Percentiles rank a stretch among this genome's conserved stretches.
These are phyloP conservation scores for Eupithecia pulchellata DNA, from an alignment of 2,888 invertebrate species.

Conservation along the genomic window DNA sequence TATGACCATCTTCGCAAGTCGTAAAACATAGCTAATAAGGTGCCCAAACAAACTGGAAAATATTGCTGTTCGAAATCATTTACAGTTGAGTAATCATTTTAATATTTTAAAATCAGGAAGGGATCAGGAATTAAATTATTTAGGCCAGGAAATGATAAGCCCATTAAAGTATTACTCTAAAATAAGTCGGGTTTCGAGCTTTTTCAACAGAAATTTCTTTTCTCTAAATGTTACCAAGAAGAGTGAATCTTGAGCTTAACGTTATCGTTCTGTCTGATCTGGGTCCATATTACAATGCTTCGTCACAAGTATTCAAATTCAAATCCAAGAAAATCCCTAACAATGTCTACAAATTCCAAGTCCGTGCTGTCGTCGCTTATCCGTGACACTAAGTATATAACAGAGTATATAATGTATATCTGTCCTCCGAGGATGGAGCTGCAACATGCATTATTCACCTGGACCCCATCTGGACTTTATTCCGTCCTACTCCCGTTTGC, in stretches of 20 bases:
- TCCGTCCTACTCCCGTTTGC: slow-evolving; percentile 41
- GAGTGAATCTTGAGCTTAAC: background rate
- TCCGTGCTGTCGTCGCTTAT: slow-evolving; percentile 37
- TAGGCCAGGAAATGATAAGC: too few relatives aligned
- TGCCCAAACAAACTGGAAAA: too few relatives aligned
- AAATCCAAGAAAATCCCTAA: slow-evolving; percentile 28
- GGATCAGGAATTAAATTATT: too few relatives aligned
- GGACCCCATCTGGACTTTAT: slow-evolving; percentile 38
- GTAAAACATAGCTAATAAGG: too few relatives aligned
- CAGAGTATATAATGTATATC: slow-evolving; percentile 43
- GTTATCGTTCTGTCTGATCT: background rate
- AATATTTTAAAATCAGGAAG: too few relatives aligned
- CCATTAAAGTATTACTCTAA: too few relatives aligned
- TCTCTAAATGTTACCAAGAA: background rate
- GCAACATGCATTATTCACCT: slow-evolving; percentile 54
- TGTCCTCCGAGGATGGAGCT: slow-evolving; percentile 37
- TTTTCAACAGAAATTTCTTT: too few relatives aligned
- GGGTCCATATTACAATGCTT: background rate
- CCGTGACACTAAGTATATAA: slow-evolving; percentile 38
- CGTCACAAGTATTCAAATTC: slow-evolving; percentile 17
- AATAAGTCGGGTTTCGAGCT: too few relatives aligned
- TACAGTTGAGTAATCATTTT: too few relatives aligned
- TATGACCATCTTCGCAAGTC: background rate
- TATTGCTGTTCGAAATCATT: too few relatives aligned
- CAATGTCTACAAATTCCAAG: slow-evolving; percentile 25